These are phyloP conservation scores for Gastracanthus pulcherrimus DNA, from an alignment of 2,888 invertebrate genomes.

Conservation along the genomic window DNA sequence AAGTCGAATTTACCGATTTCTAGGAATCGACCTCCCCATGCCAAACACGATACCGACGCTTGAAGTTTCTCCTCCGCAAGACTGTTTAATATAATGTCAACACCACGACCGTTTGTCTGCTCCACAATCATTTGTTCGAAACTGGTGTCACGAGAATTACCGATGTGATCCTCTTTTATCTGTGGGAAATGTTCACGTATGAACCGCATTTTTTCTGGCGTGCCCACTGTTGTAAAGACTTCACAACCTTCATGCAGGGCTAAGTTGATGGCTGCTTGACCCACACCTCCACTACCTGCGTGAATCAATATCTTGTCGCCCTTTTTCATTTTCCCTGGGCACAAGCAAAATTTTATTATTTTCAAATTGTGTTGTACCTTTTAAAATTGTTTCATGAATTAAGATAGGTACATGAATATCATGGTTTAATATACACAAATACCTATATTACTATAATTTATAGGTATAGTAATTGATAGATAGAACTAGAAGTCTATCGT, in stretches of 20 bases:
- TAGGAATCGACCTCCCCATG: conserved; percentile 84
- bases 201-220: conserved; percentile 80
- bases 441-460: too few relatives aligned
- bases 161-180: conserved; percentile 84
- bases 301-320: conserved; percentile 78
- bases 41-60: conserved; percentile 83
- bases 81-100: conserved; percentile 95
- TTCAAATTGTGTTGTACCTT: too few relatives aligned
- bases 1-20: conserved; percentile 94
- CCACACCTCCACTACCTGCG: conserved; percentile 81
- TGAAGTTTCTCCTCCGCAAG: conserved; percentile 95
- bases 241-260: conserved; percentile 81
- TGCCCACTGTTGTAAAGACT: conserved; percentile 82
- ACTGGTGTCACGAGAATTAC: conserved; percentile 90
- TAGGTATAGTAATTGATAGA: too few relatives aligned
- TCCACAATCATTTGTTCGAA: conserved; percentile 92
- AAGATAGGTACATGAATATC: too few relatives aligned
- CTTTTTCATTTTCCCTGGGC: conserved; percentile 78
- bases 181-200: conserved; percentile 80
- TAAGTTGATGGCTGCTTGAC: conserved; percentile 84
- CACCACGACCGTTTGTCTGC: conserved; percentile 91
- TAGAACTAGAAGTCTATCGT: too few relatives aligned
- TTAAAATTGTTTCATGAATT: conserved; percentile 64
- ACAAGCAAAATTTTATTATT: not conserved
- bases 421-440: too few relatives aligned